Evolutionary conservation across 2,797 vertebrate genomes (phyloP).

Genomic region (Myoxocephalus aenaeus): DNA sequence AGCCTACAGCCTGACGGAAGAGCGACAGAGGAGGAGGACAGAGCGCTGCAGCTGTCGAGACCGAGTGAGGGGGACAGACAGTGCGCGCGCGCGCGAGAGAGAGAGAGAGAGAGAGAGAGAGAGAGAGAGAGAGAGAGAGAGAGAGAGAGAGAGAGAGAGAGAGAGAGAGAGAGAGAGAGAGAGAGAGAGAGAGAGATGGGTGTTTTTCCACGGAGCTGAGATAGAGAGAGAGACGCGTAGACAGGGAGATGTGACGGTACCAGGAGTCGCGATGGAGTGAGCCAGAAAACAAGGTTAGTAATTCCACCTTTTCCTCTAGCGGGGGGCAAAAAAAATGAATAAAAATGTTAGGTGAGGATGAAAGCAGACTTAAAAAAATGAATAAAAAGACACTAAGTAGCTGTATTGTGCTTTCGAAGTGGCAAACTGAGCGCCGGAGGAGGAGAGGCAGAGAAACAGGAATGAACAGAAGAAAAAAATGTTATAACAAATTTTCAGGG

Average conservation of each 20-base stretch:
- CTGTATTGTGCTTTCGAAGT: conserved; percentile 46
- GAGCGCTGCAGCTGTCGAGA: conserved; percentile 79
- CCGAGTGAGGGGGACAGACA: conserved; percentile 60
- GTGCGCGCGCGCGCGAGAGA: conserved; percentile 28
- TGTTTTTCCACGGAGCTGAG: conserved; percentile 77
- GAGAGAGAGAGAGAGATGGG: conserved; percentile 67
- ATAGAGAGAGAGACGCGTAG: conserved; percentile 59
- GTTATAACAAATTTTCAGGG: not conserved
- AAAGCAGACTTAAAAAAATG: conserved; percentile 24
- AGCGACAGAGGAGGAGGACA: conserved; percentile 72
- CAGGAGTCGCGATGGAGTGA: conserved; percentile 67
- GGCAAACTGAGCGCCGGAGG: conserved; percentile 38
- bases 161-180: conserved; percentile 34
- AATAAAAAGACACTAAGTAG: conserved; percentile 15
- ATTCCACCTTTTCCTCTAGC: conserved; percentile 63
- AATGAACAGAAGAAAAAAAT: not conserved
- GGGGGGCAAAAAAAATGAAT: conserved; percentile 5
- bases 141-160: conserved; percentile 19
- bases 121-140: conserved; percentile 32
- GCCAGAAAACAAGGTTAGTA: conserved; percentile 78
- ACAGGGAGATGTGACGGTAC: conserved; percentile 67
- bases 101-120: conserved; percentile 27
- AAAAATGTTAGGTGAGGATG: conserved; percentile 14
- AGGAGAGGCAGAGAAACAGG: not conserved
- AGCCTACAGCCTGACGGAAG: conserved; percentile 74